These are phyloP conservation scores for Murina feae DNA, from an alignment of 2,113 vertebrate genomes.

Conservation along the genomic window DNA sequence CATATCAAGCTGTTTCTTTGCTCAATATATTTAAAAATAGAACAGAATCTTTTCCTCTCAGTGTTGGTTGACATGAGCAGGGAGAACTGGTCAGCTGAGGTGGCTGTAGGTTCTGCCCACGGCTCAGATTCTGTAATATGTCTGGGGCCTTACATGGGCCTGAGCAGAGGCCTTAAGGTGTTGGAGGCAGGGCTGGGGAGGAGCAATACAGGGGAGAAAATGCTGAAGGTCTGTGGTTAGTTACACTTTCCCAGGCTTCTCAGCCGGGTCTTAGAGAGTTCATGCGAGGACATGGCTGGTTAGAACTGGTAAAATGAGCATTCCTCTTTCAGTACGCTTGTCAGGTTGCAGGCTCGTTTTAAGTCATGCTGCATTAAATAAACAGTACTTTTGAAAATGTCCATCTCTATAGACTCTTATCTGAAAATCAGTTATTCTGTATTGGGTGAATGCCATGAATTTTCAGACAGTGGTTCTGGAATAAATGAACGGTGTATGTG, in stretches of 20 bases:
- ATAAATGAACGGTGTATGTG: not conserved
- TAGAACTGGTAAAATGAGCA: slow-evolving; percentile 71
- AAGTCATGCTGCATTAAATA: slow-evolving; percentile 73
- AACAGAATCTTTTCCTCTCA: slow-evolving; percentile 47
- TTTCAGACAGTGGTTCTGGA: not conserved
- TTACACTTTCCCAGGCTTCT: slow-evolving; percentile 67
- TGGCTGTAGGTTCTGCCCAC: not conserved
- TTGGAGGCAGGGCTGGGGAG: not conserved
- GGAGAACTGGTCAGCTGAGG: not conserved
- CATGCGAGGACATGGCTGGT: slow-evolving; percentile 70
- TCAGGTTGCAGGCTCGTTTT: slow-evolving; percentile 67
- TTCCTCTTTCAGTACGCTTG: slow-evolving; percentile 67
- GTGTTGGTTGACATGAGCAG: slow-evolving; percentile 2
- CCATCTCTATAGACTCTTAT: slow-evolving; percentile 53
- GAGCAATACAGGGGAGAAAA: not conserved
- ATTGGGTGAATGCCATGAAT: slow-evolving; percentile 11
- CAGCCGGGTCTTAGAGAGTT: slow-evolving; percentile 63
- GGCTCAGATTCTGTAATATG: not conserved
- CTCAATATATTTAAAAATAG: slow-evolving; percentile 66
- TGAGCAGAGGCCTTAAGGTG: not conserved
- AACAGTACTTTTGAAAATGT: slow-evolving; percentile 60
- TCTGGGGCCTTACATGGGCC: not conserved
- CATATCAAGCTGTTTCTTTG: slow-evolving; percentile 42
- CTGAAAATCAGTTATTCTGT: slow-evolving; percentile 22
- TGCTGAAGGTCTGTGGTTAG: slow-evolving; percentile 39